These are phyloP conservation scores for Penaeus monodon DNA, from an alignment of 2,888 invertebrate species.

Conservation along the genomic window DNA sequence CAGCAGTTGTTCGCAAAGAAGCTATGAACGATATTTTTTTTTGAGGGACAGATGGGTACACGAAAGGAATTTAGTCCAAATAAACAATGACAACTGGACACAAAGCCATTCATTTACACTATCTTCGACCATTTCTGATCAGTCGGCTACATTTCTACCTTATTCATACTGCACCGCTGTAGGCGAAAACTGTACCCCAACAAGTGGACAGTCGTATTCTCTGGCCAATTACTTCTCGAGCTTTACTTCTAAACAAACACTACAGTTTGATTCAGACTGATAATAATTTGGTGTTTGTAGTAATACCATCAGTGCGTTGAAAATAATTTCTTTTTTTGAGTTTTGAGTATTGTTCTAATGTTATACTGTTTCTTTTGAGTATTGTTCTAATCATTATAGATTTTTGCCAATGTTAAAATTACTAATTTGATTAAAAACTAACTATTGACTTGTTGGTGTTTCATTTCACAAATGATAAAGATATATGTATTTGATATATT, in stretches of 20 bases:
- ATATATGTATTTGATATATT: slow-evolving; percentile 7
- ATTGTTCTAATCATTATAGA: no score
- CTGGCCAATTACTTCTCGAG: slow-evolving; percentile 13
- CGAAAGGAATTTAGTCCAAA: slow-evolving; percentile 23
- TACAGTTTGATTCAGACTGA: no score
- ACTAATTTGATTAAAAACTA: slow-evolving; percentile 14
- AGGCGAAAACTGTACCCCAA: slow-evolving; percentile 16
- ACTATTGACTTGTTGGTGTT: slow-evolving; percentile 16
- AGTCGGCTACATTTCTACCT: slow-evolving; percentile 9
- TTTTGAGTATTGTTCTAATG: no score
- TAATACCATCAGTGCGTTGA: no score
- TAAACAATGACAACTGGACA: slow-evolving; percentile 17
- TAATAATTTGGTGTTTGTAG: no score
- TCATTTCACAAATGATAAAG: slow-evolving; percentile 6
- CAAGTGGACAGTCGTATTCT: slow-evolving; percentile 13
- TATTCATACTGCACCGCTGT: slow-evolving; percentile 3
- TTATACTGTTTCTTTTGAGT: no score
- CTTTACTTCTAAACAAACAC: no score
- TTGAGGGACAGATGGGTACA: slow-evolving; percentile 35
- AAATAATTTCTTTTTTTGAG: no score
- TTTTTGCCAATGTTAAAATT: slow-evolving; percentile 3
- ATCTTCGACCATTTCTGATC: slow-evolving; percentile 6
- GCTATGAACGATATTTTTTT: slow-evolving; percentile 45
- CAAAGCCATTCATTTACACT: slow-evolving; percentile 18
- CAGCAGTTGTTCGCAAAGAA: slow-evolving; percentile 41